Evolutionary conservation across 1,140 invertebrate species (phyloP).

Genomic region (Nylanderia fulva): DNA sequence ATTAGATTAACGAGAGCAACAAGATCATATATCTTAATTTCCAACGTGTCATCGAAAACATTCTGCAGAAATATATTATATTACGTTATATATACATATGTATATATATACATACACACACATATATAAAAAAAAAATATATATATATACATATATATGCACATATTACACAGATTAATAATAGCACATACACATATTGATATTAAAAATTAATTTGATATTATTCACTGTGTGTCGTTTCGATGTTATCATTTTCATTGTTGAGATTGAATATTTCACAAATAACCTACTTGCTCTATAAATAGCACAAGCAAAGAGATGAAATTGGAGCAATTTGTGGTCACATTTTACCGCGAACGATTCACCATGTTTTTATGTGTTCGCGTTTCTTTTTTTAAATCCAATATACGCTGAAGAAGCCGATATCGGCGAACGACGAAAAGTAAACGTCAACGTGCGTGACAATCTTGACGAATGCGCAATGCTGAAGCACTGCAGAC

Average conservation of each 20-base stretch:
- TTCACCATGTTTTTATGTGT: constrained; percentile 6
- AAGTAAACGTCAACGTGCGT: constrained; percentile 40
- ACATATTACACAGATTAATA: no score
- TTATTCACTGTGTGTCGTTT: background rate
- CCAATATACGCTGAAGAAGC: no score
- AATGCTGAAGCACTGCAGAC: constrained; percentile 67
- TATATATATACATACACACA: no score
- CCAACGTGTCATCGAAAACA: background rate
- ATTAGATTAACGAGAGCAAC: background rate
- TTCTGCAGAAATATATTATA: background rate
- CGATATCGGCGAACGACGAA: background rate
- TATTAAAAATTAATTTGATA: background rate
- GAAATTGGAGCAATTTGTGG: constrained; percentile 67
- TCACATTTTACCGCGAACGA: constrained; percentile 24
- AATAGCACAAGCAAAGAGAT: constrained; percentile 74
- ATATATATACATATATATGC: no score
- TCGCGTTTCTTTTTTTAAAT: background rate
- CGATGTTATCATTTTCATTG: no score
- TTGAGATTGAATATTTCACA: constrained; percentile 71
- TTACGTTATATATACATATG: no score
- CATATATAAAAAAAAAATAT: no score
- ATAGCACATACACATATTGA: background rate
- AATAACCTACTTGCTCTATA: constrained; percentile 78
- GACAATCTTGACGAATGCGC: constrained; percentile 66
- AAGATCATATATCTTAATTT: background rate